Conservation (phyloP, 2,113 vertebrate species). For the Apteryx mantelli region DNA sequence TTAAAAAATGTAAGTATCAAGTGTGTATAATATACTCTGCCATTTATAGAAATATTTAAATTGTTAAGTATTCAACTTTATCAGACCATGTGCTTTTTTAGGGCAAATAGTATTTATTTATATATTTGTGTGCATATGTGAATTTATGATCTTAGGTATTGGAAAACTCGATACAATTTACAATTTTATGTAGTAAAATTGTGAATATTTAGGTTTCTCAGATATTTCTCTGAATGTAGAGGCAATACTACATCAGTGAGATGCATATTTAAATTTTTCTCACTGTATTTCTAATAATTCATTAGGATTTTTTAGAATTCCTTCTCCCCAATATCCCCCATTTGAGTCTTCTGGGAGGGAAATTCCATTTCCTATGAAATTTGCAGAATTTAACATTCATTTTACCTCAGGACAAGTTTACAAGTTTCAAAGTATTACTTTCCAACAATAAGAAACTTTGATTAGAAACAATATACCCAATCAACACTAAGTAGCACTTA, state of each 20-base stretch:
- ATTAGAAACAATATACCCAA: not conserved
- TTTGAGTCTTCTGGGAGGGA: not conserved
- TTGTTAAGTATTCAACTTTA: not conserved
- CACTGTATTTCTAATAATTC: not conserved
- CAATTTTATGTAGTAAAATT: not conserved
- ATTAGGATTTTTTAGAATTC: not conserved
- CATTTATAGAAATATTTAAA: not conserved
- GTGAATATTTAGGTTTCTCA: not conserved
- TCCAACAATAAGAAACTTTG: not conserved
- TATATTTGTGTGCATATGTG: not conserved
- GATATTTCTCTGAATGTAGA: not conserved
- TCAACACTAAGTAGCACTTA: not conserved
- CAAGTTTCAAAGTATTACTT: not conserved
- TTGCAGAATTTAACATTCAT: not conserved
- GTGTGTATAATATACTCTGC: not conserved
- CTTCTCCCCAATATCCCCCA: not conserved
- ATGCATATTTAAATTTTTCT: not conserved
- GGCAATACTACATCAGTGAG: not conserved
- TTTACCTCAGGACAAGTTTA: not conserved
- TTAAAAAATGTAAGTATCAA: not conserved
- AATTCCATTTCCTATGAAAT: accelerated
- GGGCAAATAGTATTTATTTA: not conserved
- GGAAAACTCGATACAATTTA: not conserved
- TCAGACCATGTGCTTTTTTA: not conserved
- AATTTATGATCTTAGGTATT: not conserved